These are phyloP conservation scores for Mobula hypostoma DNA, from an alignment of 2,113 vertebrate genomes.

Conservation along the genomic window DNA sequence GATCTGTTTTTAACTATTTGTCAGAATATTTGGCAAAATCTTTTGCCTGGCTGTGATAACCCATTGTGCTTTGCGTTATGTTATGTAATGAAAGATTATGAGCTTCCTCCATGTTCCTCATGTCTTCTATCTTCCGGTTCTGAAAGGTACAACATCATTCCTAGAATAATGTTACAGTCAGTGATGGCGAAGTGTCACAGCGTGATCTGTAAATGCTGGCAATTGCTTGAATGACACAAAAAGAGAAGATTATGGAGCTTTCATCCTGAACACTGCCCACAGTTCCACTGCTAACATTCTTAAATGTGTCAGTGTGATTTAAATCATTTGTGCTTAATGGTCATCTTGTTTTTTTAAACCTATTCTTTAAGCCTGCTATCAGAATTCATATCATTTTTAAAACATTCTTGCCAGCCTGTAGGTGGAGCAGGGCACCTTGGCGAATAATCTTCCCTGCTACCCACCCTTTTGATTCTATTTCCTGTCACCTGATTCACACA, in stretches of 20 bases:
- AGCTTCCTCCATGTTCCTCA: neutral
- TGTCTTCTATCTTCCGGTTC: neutral
- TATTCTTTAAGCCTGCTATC: neutral
- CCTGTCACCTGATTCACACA: neutral
- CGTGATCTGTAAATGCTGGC: neutral
- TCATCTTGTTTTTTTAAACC: neutral
- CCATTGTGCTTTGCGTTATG: neutral
- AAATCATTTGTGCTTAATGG: neutral
- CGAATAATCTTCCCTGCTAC: neutral
- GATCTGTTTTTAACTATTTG: neutral
- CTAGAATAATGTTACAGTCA: neutral
- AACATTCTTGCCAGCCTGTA: neutral
- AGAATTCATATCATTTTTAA: neutral
- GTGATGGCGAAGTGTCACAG: neutral
- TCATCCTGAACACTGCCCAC: neutral
- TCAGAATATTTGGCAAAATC: neutral
- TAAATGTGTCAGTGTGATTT: neutral
- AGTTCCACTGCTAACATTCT: neutral
- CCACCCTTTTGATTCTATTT: neutral
- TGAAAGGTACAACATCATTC: neutral
- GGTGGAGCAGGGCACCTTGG: neutral
- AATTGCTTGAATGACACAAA: neutral
- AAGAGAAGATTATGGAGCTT: neutral
- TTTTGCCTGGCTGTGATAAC: neutral
- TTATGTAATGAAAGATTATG: neutral